Evolutionary conservation across 2,888 invertebrate genomes (phyloP).

Genomic region (Sipunculus nudus): DNA sequence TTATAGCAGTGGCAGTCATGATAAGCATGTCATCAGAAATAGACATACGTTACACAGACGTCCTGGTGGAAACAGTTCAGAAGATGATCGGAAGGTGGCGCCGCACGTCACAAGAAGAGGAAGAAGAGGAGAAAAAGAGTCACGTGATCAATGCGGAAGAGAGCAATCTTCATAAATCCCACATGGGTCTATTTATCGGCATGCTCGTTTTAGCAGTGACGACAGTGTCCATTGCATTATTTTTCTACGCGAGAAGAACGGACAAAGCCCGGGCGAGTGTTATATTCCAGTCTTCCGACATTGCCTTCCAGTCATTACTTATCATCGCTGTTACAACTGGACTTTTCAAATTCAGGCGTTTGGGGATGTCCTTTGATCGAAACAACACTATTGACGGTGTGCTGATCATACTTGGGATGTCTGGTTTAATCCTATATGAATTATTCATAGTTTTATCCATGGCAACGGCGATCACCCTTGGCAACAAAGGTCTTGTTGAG

Average conservation of each 20-base stretch:
- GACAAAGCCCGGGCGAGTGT: constrained; percentile 6
- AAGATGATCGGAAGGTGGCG: too few species aligned
- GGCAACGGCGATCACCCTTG: constrained; percentile 36
- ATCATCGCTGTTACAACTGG: constrained; percentile 52
- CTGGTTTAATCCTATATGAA: constrained; percentile 82
- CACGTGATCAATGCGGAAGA: constrained; percentile 8
- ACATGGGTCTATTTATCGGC: constrained; percentile 67
- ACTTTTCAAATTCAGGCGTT: constrained; percentile 34
- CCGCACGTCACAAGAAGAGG: too few species aligned
- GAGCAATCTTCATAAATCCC: constrained; percentile 67
- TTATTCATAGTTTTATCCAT: constrained; percentile 58
- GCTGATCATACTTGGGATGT: constrained; percentile 88
- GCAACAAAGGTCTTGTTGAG: too few species aligned
- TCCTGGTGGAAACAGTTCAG: too few species aligned
- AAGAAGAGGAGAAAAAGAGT: not conserved
- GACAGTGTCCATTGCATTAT: constrained; percentile 59
- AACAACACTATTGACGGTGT: constrained; percentile 71
- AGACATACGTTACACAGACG: too few species aligned
- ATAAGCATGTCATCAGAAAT: too few species aligned
- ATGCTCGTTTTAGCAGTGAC: constrained; percentile 64
- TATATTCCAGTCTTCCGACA: constrained; percentile 54
- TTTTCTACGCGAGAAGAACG: too few species aligned
- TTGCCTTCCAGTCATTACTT: constrained; percentile 43
- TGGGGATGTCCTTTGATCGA: constrained; percentile 53
- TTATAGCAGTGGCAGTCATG: too few species aligned